These are phyloP conservation scores for Exocentrus adspersus DNA, from an alignment of 2,888 invertebrate species.

Conservation along the genomic window DNA sequence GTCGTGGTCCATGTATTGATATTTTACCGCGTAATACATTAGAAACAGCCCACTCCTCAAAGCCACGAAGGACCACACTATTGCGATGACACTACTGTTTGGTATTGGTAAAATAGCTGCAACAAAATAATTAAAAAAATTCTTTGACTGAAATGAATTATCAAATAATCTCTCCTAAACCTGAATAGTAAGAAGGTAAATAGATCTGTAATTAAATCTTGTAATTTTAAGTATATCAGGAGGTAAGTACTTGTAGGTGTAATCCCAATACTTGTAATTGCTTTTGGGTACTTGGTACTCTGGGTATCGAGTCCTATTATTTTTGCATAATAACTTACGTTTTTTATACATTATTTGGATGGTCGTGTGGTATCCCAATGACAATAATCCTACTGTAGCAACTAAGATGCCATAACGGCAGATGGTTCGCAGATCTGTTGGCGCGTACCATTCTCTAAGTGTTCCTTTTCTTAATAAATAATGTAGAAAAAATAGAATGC, in stretches of 20 bases:
- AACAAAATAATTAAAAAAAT: no score
- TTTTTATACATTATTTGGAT: constrained; percentile 45
- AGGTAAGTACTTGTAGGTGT: no score
- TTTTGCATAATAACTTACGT: no score
- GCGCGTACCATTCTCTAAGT: constrained; percentile 66
- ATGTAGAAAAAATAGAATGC: constrained; percentile 47
- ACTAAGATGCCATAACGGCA: constrained; percentile 66
- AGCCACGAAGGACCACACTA: constrained; percentile 68
- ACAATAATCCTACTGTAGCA: constrained; percentile 64
- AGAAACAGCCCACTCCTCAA: constrained; percentile 67
- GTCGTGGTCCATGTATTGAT: constrained; percentile 54
- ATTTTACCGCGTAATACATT: constrained; percentile 62
- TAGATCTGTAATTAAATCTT: no score
- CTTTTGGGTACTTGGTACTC: no score
- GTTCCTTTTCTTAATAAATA: constrained; percentile 45
- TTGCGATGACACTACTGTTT: constrained; percentile 64
- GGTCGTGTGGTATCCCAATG: constrained; percentile 63
- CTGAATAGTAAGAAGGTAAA: no score
- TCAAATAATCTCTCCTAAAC: no score
- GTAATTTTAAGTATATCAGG: no score
- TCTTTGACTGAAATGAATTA: no score
- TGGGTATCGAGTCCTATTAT: no score
- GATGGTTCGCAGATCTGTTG: constrained; percentile 64
- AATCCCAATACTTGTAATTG: no score
- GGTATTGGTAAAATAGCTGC: constrained; percentile 65